phyloP scores from a whole-genome alignment of 2,888 invertebrate genomes.

The Tachina lurida region DNA sequence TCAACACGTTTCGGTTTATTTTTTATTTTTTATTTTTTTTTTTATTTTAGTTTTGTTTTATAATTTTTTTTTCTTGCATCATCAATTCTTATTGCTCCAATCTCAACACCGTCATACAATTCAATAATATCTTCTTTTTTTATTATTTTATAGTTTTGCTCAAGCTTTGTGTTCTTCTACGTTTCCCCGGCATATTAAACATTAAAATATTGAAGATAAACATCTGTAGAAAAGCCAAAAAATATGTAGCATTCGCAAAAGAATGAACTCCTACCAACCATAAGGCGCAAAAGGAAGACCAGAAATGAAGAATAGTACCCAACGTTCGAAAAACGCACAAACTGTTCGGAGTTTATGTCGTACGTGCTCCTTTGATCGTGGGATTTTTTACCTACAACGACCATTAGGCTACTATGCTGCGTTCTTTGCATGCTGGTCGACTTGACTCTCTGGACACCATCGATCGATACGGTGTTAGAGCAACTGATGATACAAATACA shows the following conservation, averaged over 20 bases:
- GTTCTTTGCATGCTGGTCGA: slow-evolving; percentile 3
- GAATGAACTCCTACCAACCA: slow-evolving; percentile 52
- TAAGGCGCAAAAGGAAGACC: slow-evolving; percentile 7
- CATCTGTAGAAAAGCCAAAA: slow-evolving; percentile 42
- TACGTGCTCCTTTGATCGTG: slow-evolving; percentile 73
- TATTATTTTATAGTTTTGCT: slow-evolving; percentile 3
- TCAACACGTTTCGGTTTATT: slow-evolving; percentile 75
- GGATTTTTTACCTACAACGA: slow-evolving; percentile 70
- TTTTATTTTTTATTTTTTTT: slow-evolving; percentile 15
- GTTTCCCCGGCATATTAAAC: slow-evolving; percentile 55
- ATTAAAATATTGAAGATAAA: slow-evolving; percentile 51
- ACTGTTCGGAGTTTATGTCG: slow-evolving; percentile 67
- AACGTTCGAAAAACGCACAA: slow-evolving; percentile 60
- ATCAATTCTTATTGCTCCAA: slow-evolving; percentile 53
- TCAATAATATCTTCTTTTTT: slow-evolving; percentile 56
- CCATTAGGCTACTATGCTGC: slow-evolving; percentile 61
- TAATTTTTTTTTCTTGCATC: not conserved
- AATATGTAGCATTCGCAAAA: slow-evolving; percentile 1
- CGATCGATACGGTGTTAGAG: not conserved
- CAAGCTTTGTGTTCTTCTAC: slow-evolving; percentile 13
- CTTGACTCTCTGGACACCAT: slow-evolving; percentile 6
- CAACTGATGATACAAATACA: slow-evolving; percentile 26
- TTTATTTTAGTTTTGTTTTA: not conserved
- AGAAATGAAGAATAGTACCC: slow-evolving; percentile 21
- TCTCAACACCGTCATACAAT: slow-evolving; percentile 67